Conservation (phyloP, 2,888 invertebrate species). For the Melipona beecheii region DNA sequence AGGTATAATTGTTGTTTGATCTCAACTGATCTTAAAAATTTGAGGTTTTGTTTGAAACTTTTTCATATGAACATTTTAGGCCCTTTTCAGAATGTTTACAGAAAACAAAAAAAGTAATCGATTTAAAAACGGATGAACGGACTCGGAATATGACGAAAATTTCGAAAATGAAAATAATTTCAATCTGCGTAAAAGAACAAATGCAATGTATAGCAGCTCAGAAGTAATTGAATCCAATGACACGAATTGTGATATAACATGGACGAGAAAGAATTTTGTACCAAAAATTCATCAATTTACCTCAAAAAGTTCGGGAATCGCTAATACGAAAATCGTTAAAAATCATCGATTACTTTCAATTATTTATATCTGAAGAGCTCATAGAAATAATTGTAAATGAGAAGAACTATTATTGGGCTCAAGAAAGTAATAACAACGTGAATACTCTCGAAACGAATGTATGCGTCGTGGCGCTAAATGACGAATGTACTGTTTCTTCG, state of each 20-base stretch:
- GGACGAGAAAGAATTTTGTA: conserved; percentile 41
- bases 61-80: not conserved
- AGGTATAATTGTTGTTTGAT: too few relatives aligned
- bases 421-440: conserved; percentile 19
- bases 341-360: conserved; percentile 50
- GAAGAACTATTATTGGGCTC: conserved; percentile 38
- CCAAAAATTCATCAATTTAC: conserved; percentile 46
- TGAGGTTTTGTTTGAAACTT: too few relatives aligned
- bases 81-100: conserved; percentile 45
- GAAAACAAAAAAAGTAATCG: conserved; percentile 39
- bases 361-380: conserved; percentile 42
- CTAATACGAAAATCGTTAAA: conserved; percentile 25
- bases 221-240: conserved; percentile 32
- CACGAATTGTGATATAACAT: conserved; percentile 31
- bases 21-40: too few relatives aligned
- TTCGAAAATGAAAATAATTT: conserved; percentile 52
- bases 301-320: conserved; percentile 31
- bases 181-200: conserved; percentile 34
- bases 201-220: conserved; percentile 43
- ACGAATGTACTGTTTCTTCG: conserved; percentile 45
- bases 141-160: not conserved
- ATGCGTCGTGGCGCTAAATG: conserved; percentile 12
- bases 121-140: conserved; percentile 37
- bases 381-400: not conserved
- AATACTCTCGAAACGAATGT: not conserved